These are phyloP conservation scores for Myotis brandtii DNA, from an alignment of 2,113 vertebrate genomes.

Conservation along the genomic window DNA sequence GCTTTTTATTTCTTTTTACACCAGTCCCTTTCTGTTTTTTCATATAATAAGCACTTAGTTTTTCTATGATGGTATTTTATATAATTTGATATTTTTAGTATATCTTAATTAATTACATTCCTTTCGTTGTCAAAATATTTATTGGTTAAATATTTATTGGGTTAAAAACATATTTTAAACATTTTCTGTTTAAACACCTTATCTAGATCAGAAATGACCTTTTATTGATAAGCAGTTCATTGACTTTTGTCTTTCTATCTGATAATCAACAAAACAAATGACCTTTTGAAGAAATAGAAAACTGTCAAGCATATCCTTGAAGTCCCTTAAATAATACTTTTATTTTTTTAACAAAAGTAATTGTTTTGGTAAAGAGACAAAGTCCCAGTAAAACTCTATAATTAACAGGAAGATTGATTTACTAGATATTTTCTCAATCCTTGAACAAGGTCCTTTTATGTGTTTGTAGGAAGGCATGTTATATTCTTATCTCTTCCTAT, in stretches of 20 bases:
- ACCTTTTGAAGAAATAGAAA: constrained; percentile 73
- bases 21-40: background rate
- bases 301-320: constrained; percentile 38
- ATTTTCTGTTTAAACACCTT: constrained; percentile 50
- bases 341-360: background rate
- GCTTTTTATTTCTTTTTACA: too few relatives aligned
- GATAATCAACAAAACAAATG: constrained; percentile 55
- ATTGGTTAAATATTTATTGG: background rate
- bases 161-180: background rate
- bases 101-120: background rate
- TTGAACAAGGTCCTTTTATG: background rate
- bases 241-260: constrained; percentile 74
- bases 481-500: background rate
- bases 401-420: background rate
- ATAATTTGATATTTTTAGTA: constrained; percentile 4
- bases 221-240: constrained; percentile 72
- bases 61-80: background rate
- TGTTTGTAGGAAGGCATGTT: background rate
- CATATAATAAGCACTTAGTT: background rate
- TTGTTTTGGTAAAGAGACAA: constrained; percentile 18
- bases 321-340: constrained; percentile 39
- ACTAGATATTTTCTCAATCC: background rate
- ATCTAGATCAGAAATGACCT: constrained; percentile 71
- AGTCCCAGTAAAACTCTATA: background rate
- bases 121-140: background rate